A percentile compares a stretch with the other conserved stretches of the same genome.
Evolutionary conservation across 2,797 vertebrate species (phyloP).

Genomic region (Brachyalestes nurse): DNA sequence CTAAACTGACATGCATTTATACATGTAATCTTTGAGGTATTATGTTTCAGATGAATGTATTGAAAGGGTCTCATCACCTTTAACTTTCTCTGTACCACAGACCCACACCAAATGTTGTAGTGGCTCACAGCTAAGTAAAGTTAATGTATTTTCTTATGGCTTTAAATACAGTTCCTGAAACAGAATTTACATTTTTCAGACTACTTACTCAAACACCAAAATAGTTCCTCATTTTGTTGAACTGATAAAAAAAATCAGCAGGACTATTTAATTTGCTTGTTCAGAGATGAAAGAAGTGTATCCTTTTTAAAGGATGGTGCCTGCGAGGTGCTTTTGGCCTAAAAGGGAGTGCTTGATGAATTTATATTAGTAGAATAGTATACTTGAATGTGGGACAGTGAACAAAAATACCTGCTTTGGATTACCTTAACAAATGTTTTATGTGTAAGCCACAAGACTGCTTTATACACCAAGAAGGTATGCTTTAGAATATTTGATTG

Average conservation of each 20-base stretch:
- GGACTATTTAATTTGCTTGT: neutral
- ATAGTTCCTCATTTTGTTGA: too few species aligned
- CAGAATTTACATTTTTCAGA: too few species aligned
- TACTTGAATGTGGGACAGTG: neutral
- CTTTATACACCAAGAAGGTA: neutral
- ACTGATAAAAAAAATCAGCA: neutral
- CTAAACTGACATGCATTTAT: neutral
- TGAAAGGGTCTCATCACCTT: neutral
- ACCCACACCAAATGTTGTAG: too few species aligned
- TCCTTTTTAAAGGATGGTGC: neutral
- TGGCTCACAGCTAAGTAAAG: too few species aligned
- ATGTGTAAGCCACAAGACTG: neutral
- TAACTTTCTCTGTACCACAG: too few species aligned
- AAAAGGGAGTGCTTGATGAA: neutral
- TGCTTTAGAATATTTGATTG: neutral
- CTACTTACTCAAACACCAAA: too few species aligned
- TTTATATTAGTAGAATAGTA: neutral
- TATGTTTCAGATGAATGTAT: neutral
- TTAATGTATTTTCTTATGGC: too few species aligned
- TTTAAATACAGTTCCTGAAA: too few species aligned
- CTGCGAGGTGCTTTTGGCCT: neutral
- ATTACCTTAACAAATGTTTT: neutral
- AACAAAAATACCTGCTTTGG: neutral
- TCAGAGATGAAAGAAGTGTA: neutral
- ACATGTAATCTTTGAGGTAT: neutral